A percentile compares a stretch with the other conserved stretches of the same genome.
phyloP scores from a whole-genome alignment of 2,797 vertebrate species.

The Takifugu rubripes region DNA sequence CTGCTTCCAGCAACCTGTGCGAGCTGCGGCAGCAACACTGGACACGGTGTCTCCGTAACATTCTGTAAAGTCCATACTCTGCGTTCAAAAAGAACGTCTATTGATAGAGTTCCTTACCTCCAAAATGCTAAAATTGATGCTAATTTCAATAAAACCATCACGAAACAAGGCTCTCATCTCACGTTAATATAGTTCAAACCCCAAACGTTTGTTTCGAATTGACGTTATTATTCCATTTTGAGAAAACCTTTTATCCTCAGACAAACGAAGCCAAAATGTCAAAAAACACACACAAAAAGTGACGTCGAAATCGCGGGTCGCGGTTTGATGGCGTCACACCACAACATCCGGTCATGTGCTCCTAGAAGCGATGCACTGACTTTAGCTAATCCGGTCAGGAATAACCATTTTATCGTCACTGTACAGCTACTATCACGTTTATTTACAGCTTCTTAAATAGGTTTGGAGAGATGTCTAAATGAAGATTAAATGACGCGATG shows the following conservation, averaged over 20 bases:
- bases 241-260: no score
- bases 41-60: constrained; percentile 87
- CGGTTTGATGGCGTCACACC: constrained; percentile 23
- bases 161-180: no score
- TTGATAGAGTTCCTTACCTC: no score
- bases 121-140: no score
- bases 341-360: constrained; percentile 13
- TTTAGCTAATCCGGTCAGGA: background rate
- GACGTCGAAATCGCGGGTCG: constrained; percentile 9
- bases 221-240: no score
- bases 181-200: no score
- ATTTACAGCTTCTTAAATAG: background rate
- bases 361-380: background rate
- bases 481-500: background rate
- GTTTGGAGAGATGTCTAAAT: constrained; percentile 12
- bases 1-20: constrained; percentile 70
- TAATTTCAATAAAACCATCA: no score
- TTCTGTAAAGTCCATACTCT: constrained; percentile 88
- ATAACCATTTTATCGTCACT: background rate
- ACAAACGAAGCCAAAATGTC: no score
- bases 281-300: no score
- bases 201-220: no score
- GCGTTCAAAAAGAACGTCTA: background rate
- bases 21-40: constrained; percentile 80
- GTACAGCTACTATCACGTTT: background rate